Percentiles rank a stretch among this genome's conserved stretches.
Conservation (phyloP, 2,888 invertebrate species). For the Anaspis maculata region DNA sequence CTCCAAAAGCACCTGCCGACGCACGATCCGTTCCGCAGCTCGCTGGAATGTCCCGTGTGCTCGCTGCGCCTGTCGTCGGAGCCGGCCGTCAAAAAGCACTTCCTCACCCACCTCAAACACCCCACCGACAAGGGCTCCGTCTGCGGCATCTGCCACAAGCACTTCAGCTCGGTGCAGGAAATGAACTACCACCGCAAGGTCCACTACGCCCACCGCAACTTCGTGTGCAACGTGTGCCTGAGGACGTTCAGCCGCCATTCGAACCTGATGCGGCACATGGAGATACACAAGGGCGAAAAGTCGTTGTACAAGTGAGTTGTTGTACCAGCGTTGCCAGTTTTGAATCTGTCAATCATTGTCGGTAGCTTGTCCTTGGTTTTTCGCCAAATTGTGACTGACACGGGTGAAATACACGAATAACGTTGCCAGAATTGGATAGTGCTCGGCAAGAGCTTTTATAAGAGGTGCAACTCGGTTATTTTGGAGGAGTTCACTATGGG, state of each 20-base stretch:
- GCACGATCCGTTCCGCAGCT: conserved; percentile 40
- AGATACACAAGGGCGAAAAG: conserved; percentile 30
- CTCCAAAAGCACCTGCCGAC: conserved; percentile 39
- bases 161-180: conserved; percentile 39
- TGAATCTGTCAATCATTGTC: too few relatives aligned
- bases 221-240: conserved; percentile 28
- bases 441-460: too few relatives aligned
- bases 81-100: conserved; percentile 39
- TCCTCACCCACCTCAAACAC: conserved; percentile 36
- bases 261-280: conserved; percentile 32
- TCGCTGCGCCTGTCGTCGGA: conserved; percentile 41
- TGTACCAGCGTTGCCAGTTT: too few relatives aligned
- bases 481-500: too few relatives aligned
- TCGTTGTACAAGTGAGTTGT: conserved; percentile 22
- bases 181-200: conserved; percentile 42
- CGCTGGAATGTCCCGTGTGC: conserved; percentile 41
- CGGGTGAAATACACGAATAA: too few relatives aligned
- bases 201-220: conserved; percentile 27
- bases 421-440: too few relatives aligned
- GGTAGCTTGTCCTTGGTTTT: too few relatives aligned
- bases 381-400: too few relatives aligned
- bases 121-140: conserved; percentile 17
- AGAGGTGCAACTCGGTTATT: too few relatives aligned
- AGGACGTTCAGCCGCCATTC: conserved; percentile 35
- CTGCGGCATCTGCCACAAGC: conserved; percentile 42